Percentiles rank a stretch among this genome's conserved stretches.
Conservation (phyloP, 2,888 invertebrate genomes). For the Cephus spinipes region DNA sequence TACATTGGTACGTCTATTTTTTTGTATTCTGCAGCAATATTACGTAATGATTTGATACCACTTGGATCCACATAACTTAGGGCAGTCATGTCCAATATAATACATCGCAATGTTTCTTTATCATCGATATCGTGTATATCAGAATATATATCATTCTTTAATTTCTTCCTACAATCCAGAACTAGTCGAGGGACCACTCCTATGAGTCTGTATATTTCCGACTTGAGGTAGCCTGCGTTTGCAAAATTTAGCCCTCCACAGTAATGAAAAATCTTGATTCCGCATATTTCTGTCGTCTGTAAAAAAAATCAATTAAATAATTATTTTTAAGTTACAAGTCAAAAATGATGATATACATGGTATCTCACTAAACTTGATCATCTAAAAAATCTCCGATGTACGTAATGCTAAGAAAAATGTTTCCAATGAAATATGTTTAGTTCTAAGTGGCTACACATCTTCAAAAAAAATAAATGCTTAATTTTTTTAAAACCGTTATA, state of each 20-base stretch:
- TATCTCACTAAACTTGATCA: no score
- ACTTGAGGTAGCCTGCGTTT: constrained; percentile 71
- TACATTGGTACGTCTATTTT: constrained; percentile 70
- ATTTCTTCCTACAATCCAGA: constrained; percentile 62
- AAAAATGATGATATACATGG: background rate
- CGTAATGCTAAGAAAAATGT: no score
- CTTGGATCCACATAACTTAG: constrained; percentile 75
- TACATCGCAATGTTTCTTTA: constrained; percentile 45
- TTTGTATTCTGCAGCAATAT: constrained; percentile 69
- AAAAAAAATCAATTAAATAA: constrained; percentile 6
- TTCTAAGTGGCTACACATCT: no score
- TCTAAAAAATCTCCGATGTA: background rate
- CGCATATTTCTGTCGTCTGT: constrained; percentile 73
- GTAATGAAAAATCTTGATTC: constrained; percentile 78
- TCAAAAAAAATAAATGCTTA: no score
- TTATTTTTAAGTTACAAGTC: background rate
- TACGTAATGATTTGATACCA: constrained; percentile 71
- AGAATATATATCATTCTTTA: constrained; percentile 49
- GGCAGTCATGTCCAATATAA: constrained; percentile 74
- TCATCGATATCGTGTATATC: constrained; percentile 42
- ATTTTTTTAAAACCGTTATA: no score
- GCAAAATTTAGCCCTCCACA: constrained; percentile 78
- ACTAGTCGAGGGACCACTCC: constrained; percentile 68
- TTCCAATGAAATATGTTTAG: no score
- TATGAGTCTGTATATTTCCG: constrained; percentile 69